A percentile compares a stretch with the other conserved stretches of the same genome.
Evolutionary conservation across 2,888 invertebrate species (phyloP).

Genomic region (Ophion slaviceki): DNA sequence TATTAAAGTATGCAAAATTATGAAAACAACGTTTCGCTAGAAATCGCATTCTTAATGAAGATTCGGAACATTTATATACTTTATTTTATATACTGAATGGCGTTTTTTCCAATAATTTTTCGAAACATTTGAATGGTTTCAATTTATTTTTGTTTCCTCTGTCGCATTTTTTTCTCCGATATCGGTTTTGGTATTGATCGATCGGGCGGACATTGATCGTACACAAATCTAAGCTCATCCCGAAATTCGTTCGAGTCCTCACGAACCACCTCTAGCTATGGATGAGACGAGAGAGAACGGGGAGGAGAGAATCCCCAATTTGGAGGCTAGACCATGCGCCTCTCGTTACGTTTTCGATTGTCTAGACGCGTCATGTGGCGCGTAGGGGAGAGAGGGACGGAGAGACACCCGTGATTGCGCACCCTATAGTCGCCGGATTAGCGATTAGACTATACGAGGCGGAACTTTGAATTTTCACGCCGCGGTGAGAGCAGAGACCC

Average conservation of each 20-base stretch:
- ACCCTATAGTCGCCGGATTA: constrained; percentile 38
- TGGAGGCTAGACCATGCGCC: constrained; percentile 21
- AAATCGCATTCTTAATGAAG: too few relatives aligned
- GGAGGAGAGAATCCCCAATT: constrained; percentile 34
- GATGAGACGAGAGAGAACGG: not conserved
- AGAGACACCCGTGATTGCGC: constrained; percentile 34
- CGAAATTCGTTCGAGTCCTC: not conserved
- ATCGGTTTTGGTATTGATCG: not conserved
- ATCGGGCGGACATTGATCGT: not conserved
- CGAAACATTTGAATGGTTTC: not conserved
- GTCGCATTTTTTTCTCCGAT: not conserved
- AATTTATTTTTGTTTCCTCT: not conserved
- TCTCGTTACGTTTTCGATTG: constrained; percentile 32
- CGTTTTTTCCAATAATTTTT: not conserved
- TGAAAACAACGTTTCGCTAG: too few relatives aligned
- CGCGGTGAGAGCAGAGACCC: not conserved
- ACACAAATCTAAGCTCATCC: not conserved
- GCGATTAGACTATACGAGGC: constrained; percentile 20
- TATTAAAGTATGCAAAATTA: too few relatives aligned
- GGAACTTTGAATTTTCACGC: constrained; percentile 28
- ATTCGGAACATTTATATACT: too few relatives aligned
- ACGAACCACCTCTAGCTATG: not conserved
- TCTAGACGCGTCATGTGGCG: constrained; percentile 55
- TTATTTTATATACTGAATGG: too few relatives aligned
- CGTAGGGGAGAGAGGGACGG: not conserved